phyloP scores from a whole-genome alignment of 1,140 invertebrate species.

The Ceratina australensis region DNA sequence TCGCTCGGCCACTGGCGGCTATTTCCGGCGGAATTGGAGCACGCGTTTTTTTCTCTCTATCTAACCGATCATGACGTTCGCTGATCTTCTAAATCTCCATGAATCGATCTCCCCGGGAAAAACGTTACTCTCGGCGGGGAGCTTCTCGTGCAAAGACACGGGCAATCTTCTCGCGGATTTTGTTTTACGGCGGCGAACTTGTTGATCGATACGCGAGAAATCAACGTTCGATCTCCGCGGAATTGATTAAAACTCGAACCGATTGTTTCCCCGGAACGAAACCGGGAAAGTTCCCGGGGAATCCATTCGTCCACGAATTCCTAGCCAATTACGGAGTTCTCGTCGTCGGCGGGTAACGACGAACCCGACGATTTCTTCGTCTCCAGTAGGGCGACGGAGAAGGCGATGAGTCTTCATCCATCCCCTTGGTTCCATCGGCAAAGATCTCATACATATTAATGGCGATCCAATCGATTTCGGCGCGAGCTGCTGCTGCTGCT shows the following conservation, averaged over 20 bases:
- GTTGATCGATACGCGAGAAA: background rate
- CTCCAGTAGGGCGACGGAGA: background rate
- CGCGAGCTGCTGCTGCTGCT: no score
- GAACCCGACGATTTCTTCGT: constrained; percentile 44
- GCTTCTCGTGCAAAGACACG: no score
- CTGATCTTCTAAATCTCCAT: background rate
- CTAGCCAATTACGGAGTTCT: constrained; percentile 58
- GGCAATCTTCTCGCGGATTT: background rate
- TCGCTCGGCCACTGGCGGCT: constrained; percentile 3
- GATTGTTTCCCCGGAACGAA: constrained; percentile 26
- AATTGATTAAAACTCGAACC: no score
- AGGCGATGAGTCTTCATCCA: background rate
- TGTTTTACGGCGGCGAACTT: background rate
- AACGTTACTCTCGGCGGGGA: no score
- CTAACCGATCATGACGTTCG: background rate
- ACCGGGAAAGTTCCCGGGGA: constrained; percentile 41
- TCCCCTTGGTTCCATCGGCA: constrained; percentile 22
- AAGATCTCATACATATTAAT: constrained; percentile 79
- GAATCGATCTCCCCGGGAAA: background rate
- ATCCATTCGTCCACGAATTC: constrained; percentile 54
- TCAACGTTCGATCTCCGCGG: no score
- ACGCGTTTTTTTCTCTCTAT: constrained; percentile 8
- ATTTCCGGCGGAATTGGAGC: constrained; percentile 40
- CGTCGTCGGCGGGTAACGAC: constrained; percentile 15
- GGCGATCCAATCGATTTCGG: constrained; percentile 70